Base-by-base conservation (phyloP, 2,888 invertebrate genomes). In the Apodemia mormo region DNA sequence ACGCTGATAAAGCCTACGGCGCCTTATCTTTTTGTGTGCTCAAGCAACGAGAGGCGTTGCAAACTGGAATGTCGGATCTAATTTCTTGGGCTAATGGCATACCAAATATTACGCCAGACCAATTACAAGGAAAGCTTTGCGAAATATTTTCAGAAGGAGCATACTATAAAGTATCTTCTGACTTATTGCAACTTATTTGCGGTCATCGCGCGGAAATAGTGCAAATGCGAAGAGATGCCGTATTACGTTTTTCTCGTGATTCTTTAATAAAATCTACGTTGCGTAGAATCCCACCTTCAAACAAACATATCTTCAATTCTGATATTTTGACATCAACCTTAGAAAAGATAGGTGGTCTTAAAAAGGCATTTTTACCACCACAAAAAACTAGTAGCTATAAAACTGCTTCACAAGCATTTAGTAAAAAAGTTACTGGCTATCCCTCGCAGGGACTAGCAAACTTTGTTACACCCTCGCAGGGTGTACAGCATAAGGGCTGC, bases 201-300 rank as follows among this genome's bases (percentile, higher is more conserved):
- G 73, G 71, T 33, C 70, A 71, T 30, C 58, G 70, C 6, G 68
- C 70, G 30, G 71, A 73, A 9, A 49, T 68, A 37, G 29, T 73
- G 10, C 68, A 71, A 70, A 71, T 71, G 67, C 70, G 71, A 2
- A 8, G 71, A 1, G 70, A 71, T 49, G 56, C 64, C 10, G 29
- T 73, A 12, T 49, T 70, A 52, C 30, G 37, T 5, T 70, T 54
- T 52, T 70, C 70, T 10, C 69, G 68, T 22, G 71, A 73, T 65
- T 68, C 68, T 8, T 67, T 70, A 29, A n/a, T 68, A n/a, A 71
- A 71, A 68, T 58, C 65, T 2, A 58, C 12, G 5, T n/a, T 73
- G 14, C 66, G 71, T 9, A 73, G 66, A 45, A 69, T 73, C 12
- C 69, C 68, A 2, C 71, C 71, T 12, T 68, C 72, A 7, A 67